Base-by-base conservation (phyloP, 2,888 invertebrate genomes). In the Euphydryas editha region DNA sequence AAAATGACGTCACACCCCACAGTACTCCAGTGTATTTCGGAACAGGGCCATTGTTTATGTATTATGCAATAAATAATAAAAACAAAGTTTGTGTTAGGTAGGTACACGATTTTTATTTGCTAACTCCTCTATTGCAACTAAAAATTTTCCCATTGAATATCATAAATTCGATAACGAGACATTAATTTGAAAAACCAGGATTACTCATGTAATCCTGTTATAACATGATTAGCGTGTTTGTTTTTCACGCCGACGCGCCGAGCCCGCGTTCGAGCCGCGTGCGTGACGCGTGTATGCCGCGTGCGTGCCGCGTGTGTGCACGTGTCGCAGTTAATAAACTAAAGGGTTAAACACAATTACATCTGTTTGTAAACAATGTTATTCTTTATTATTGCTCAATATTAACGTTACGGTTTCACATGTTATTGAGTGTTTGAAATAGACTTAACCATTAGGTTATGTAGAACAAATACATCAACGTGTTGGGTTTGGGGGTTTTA, bases 111-210 rank as follows among this genome's bases (percentile, higher is more conserved):
- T 30, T 30, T 30, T 3, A 30, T 30, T 30, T 30, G 8, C 30
- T 8, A 30, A 30, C 8, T 30, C 30, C 30, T 30, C 30, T 0
- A 30, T 57, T 20, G n/a, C 56, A 46, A 49, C 56, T 2, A 13
- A 30, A 18, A 18, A 7, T 18, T 11, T 57, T 57, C 39, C 7
- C 56, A 55, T 49, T 58, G 54, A 36, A 57, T 59, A 56, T 36
- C 18, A 39, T 56, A 8, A 30, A 15, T 47, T 49, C 46, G 79
- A 78, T 79, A 78, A 78, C 76, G 66, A 72, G 70, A 64, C 73
- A 74, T 75, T 77, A 79, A 79, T 79, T 75, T 73, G 76, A 61
- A 68, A n/a, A 70, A 76, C 79, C 81, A 80, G 80, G 75, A 81
- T 81, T 80, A 80, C 61, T 62, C 58, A 60, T 67, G 73, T 79